Evolutionary conservation across 1,140 invertebrate genomes (phyloP), one percentile per base, ranked within the genome.

Genomic region (Vollenhovia emeryi): DNA sequence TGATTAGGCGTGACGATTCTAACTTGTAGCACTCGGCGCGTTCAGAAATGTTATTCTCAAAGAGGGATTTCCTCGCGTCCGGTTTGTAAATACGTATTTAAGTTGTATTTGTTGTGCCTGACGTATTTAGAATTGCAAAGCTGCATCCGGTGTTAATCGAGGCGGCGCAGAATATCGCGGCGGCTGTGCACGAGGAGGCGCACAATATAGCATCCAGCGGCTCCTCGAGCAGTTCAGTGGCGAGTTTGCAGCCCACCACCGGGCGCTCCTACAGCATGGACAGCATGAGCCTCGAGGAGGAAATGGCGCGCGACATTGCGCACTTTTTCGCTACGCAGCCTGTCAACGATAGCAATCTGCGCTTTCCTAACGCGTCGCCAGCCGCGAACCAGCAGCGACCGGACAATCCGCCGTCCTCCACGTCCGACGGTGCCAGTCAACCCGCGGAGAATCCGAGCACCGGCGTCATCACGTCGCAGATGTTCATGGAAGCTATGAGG

Each of bases 401-500:
- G 18, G 93, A 92, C 57, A 83, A 79, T 36, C 86, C 91, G 8
- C 87, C 91, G 0, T 93, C 92, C 3, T 91, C 93, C 0, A 90
- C 90, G 33, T 91, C 92, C 5, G 36, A 68, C 3, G 4, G 24
- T 1, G 36, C 13, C 6, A 73, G 45, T 57, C 78, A 59, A 57
- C 3, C 24, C 2, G 13, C n/a, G 24, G 64, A 69, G 27, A 91
- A 82, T 69, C 86, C 87, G 6, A 91, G 89, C 52, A 91, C 92
- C 8, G 93, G 93, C 24, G 89, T 96, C 5, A 96, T 96, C 55
- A 96, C 96, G 0, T 92, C 94, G 1, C 96, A 96, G 89, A 96
- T 96, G 96, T 95, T 96, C 73, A 94, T 90, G 13, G 95, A 95
- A 87, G 96, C 95, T 4, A 96, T 96, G 92, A 95, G 96, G 86